Base-by-base conservation (phyloP, 2,888 invertebrate genomes). In the Meiosimyza platycephala region DNA sequence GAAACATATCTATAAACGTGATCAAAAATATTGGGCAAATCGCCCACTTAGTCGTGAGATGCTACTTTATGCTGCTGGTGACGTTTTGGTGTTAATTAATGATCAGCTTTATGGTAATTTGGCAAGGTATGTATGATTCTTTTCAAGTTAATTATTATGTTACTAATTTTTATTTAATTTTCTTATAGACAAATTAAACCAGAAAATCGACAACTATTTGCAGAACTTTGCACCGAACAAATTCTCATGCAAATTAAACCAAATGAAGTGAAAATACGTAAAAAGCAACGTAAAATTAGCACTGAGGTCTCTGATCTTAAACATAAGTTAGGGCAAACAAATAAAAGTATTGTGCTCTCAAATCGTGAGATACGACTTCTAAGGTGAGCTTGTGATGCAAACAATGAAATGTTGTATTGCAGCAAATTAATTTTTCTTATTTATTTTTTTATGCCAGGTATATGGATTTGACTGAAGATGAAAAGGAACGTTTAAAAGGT, bases 311-410 rank as follows among this genome's bases (percentile, higher is more conserved):
- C 92, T n/a, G 96, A 96, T 85, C 88, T 97, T 69, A 92, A 95
- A 81, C 90, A 90, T 64, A 95, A 96, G 88, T 88, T 97, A 81
- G 91, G 93, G 68, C 93, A 94, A 84, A 92, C 93, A 6, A 92
- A 93, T 62, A 95, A 94, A 83, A 95, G 94, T 85, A 93, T 97
- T 84, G 97, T 97, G 65, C 89, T 97, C 75, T 96, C 95, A 84
- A 97, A 97, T 86, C 90, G 97, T 79, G 97, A 97, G 88, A 96
- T 97, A 80, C 90, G 96, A 81, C 89, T 97, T 74, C 88, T 97
- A 76, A 89, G 92, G 92, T 92, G 83, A 80, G 78, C 71, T 66
- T 48, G 40, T 47, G 40, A 2, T 51, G 18, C 15, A 11, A 4
- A 50, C 22, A 60, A 18, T 60, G 7, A 11, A 15, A 48, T 15